These are phyloP conservation scores for Lepus oiostolus DNA, from an alignment of 2,797 vertebrate species.

Conservation along the genomic window DNA sequence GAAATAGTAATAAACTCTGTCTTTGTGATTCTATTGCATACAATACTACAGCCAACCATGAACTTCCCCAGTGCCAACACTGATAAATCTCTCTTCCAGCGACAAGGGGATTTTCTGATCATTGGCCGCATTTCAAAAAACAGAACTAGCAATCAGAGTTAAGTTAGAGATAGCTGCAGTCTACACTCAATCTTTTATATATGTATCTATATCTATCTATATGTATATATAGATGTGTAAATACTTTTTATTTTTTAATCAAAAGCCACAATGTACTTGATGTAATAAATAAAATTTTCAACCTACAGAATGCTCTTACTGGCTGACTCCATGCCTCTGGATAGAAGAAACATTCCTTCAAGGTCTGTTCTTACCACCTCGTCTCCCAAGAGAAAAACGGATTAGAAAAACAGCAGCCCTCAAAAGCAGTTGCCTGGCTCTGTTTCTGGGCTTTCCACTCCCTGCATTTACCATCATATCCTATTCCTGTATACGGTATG, in stretches of 20 bases:
- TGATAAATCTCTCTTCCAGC: slow-evolving; percentile 81
- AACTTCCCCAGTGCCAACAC: slow-evolving; percentile 67
- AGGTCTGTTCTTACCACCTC: slow-evolving; percentile 86
- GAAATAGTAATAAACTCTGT: slow-evolving; percentile 76
- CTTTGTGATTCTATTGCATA: slow-evolving; percentile 72
- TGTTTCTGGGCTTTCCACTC: slow-evolving; percentile 78
- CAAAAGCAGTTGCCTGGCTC: slow-evolving; percentile 81
- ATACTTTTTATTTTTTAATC: slow-evolving; percentile 78
- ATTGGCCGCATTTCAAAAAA: slow-evolving; percentile 77
- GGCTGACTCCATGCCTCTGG: slow-evolving; percentile 83
- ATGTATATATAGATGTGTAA: neutral
- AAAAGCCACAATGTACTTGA: slow-evolving; percentile 76
- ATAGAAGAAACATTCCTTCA: slow-evolving; percentile 84
- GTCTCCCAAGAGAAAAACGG: slow-evolving; percentile 86
- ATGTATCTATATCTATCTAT: too few relatives aligned
- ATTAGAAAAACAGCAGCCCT: slow-evolving; percentile 89
- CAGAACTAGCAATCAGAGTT: slow-evolving; percentile 60
- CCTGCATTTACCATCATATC: slow-evolving; percentile 82
- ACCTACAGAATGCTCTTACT: slow-evolving; percentile 84
- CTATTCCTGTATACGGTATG: slow-evolving; percentile 85
- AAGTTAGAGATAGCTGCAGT: slow-evolving; percentile 65
- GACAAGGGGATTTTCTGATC: slow-evolving; percentile 80
- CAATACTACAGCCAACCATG: slow-evolving; percentile 56
- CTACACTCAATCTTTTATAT: slow-evolving; percentile 64
- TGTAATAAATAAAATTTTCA: slow-evolving; percentile 86